Base-by-base conservation (phyloP, 2,113 vertebrate genomes). In the Lota lota region DNA sequence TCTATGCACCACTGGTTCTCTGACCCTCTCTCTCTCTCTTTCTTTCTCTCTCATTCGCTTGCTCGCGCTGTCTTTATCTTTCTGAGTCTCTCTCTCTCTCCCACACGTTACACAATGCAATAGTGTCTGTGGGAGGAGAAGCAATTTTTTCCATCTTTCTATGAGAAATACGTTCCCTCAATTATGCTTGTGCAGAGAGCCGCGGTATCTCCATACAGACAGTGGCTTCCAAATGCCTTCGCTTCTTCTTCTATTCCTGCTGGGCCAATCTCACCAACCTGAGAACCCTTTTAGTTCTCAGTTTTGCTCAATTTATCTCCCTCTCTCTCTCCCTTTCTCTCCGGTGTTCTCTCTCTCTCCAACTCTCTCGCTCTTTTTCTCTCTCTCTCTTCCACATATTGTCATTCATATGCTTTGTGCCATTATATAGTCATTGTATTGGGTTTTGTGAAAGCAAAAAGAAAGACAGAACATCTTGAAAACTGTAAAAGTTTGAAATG, bases 291-390 rank as follows among this genome's bases (percentile, higher is more conserved):
- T 59, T 78, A 79, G 75, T 70, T 53, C 62, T 66, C 28, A 62
- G 61, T 72, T 84, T 66, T 77, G 61, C 74, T 81, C 67, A 61
- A 74, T 19, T 73, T 77, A n/a, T 79, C 66, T 72, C 65, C 60
- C 59, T 68, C 57, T 14, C 51, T 53, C 51, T 53, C 51, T 53
- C 12, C 11, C 51, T 53, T 10, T 14, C 51, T 53, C 17, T n/a
- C n/a, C n/a, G n/a, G n/a, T n/a, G n/a, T n/a, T n/a, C n/a, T 53
- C 51, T 53, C 51, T 53, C 12, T 53, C 51, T 53, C 51, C 7
- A 33, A 6, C 28, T 53, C 51, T 53, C 51, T 53, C 51, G 51
- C 28, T 5, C 28, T 6, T 6, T 33, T 33, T 33, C 28, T 33
- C 28, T 6, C 28, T 33, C 51, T 10, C 17, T 14, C 51, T 15